Percentiles rank a stretch among this genome's conserved stretches.
These are phyloP conservation scores for Psittacula echo DNA, from an alignment of 2,797 vertebrate species.

Conservation along the genomic window DNA sequence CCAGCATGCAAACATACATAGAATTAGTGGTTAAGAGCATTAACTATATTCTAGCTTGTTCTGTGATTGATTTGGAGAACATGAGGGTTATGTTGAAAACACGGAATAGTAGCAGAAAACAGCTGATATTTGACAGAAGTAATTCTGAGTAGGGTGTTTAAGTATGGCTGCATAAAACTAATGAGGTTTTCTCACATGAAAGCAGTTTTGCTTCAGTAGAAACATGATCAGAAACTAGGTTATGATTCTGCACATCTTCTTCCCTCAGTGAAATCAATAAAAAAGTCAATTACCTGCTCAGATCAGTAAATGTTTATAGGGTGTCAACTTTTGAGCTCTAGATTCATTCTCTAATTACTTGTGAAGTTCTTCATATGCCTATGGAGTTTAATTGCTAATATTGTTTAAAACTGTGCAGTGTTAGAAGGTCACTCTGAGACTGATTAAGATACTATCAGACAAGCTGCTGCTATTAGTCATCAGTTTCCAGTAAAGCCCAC, in stretches of 20 bases:
- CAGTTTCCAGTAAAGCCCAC: not conserved
- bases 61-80: slow-evolving; percentile 1
- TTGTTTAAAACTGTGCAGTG: not conserved
- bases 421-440: not conserved
- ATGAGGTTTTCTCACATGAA: not conserved
- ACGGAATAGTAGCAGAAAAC: not conserved
- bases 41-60: not conserved
- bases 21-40: not conserved
- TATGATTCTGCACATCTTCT: not conserved
- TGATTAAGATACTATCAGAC: not conserved
- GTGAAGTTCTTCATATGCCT: not conserved
- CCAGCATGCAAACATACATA: not conserved
- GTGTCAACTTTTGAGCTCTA: not conserved
- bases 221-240: not conserved
- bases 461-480: not conserved
- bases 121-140: not conserved
- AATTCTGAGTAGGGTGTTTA: not conserved
- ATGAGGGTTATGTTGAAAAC: not conserved
- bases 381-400: not conserved
- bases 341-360: not conserved
- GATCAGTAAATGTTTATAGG: not conserved
- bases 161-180: not conserved
- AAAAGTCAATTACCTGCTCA: not conserved
- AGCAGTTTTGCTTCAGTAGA: not conserved
- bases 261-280: not conserved